Evolutionary conservation across 2,113 vertebrate genomes (phyloP), one percentile per base, ranked within the genome.

Genomic region (Gallinago media): DNA sequence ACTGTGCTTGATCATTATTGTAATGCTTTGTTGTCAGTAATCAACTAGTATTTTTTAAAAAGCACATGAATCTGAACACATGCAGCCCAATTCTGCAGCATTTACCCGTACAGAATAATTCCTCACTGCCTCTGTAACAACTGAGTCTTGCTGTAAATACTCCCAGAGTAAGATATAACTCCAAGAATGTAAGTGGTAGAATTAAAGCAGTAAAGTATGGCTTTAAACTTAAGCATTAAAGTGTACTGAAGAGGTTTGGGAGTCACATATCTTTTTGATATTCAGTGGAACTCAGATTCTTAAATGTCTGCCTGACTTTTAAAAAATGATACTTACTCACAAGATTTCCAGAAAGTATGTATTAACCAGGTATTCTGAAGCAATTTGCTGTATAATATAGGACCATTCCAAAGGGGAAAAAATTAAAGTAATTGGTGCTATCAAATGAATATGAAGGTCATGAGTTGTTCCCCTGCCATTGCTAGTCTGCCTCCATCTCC

Each of bases 271-370:
- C 52, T 84, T 87, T 88, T 84, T 82, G 85, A 44, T 89, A 92
- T 72, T 89, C 88, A 86, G 21, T 61, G 56, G 50, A 91, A 71
- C 21, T 72, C 47, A 46, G 32, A 9, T 66, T 44, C 27, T 50
- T 86, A 96, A 94, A 88, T 82, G 73, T 56, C 65, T 88, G 49
- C 31, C 83, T 95, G 72, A 80, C 88, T 96, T 96, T 84, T 89
- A 49, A 94, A 61, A 79, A 78, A 82, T 65, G 44, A 56, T 44
- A 56, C 47, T 74, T 90, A 32, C 38, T 75, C 47, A 93, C 17
- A 81, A 74, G 56, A 52, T 87, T 89, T 89, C 84, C 68, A 50
- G 65, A 94, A 94, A 95, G 80, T 90, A 73, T 13, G 4, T 62
- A 67, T 73, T 76, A 67, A 8, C 23, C 58, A 72, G 62, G 32